phyloP scores from a whole-genome alignment of 2,113 vertebrate species.

The Cephalopholis sonnerati region DNA sequence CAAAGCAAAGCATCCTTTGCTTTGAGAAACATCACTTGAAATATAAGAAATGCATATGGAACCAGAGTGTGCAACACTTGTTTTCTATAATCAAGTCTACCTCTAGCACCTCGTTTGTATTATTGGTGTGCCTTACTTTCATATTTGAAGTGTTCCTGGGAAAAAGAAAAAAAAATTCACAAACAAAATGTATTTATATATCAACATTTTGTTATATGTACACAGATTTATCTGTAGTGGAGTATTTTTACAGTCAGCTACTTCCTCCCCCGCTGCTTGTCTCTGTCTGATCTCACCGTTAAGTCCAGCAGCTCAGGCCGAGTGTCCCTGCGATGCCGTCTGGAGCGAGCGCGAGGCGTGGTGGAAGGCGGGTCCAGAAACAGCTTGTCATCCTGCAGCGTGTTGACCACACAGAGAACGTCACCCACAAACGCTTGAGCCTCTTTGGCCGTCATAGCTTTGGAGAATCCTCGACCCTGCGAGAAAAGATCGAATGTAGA shows the following conservation, averaged over 20 bases:
- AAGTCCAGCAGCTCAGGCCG: conserved; percentile 91
- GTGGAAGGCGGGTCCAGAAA: conserved; percentile 92
- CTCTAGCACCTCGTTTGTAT: no score
- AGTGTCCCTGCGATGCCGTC: conserved; percentile 91
- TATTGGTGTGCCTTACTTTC: no score
- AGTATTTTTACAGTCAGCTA: background rate
- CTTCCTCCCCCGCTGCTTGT: background rate
- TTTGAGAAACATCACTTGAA: no score
- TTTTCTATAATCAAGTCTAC: no score
- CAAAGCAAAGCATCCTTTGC: no score
- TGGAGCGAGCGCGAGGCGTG: conserved; percentile 85
- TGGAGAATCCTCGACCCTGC: conserved; percentile 93
- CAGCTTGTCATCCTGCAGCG: conserved; percentile 91
- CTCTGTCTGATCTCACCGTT: conserved; percentile 82
- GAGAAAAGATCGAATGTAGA: conserved; percentile 16
- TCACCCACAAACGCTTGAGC: conserved; percentile 94
- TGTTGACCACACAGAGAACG: conserved; percentile 89
- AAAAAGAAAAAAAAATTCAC: no score
- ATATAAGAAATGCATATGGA: no score
- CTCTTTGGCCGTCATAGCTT: conserved; percentile 94
- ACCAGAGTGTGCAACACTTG: no score
- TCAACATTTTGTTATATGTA: background rate
- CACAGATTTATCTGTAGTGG: background rate
- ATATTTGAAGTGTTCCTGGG: no score
- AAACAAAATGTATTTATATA: no score